Evolutionary conservation across 2,113 vertebrate genomes (phyloP).

Genomic region (Neogobius melanostomus): DNA sequence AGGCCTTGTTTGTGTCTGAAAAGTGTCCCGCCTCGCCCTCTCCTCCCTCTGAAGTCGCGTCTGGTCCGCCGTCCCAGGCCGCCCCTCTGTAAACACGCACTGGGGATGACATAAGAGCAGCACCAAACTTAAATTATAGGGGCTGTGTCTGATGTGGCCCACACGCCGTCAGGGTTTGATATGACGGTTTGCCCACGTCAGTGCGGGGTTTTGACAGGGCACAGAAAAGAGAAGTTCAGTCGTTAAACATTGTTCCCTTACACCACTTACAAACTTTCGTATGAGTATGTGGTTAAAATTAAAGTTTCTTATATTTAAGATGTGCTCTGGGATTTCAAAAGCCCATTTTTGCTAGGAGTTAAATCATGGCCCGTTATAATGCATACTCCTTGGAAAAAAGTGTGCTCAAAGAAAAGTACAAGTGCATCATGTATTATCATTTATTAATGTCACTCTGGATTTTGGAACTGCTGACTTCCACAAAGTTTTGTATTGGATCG

Average conservation of each 20-base stretch:
- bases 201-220: slow-evolving; percentile 24
- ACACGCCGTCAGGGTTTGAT: slow-evolving; percentile 69
- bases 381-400: no score
- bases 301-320: no score
- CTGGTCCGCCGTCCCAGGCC: slow-evolving; percentile 48
- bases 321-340: no score
- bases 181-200: slow-evolving; percentile 54
- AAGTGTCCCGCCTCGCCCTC: slow-evolving; percentile 30
- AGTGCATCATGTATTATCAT: no score
- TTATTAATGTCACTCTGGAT: slow-evolving; percentile 31
- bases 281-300: no score
- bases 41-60: slow-evolving; percentile 32
- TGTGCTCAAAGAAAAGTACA: no score
- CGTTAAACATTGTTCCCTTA: not conserved
- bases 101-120: slow-evolving; percentile 66
- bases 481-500: slow-evolving; percentile 1
- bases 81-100: slow-evolving; percentile 64
- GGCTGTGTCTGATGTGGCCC: slow-evolving; percentile 66
- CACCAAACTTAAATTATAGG: slow-evolving; percentile 68
- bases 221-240: slow-evolving; percentile 9
- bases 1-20: not conserved
- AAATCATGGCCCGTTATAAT: no score
- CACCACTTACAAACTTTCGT: no score
- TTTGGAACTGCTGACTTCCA: slow-evolving; percentile 9
- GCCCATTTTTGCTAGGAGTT: no score